Evolutionary conservation across 1,140 invertebrate genomes (phyloP), one percentile per base, ranked within the genome.

Genomic region (Hesperophylax magnus): DNA sequence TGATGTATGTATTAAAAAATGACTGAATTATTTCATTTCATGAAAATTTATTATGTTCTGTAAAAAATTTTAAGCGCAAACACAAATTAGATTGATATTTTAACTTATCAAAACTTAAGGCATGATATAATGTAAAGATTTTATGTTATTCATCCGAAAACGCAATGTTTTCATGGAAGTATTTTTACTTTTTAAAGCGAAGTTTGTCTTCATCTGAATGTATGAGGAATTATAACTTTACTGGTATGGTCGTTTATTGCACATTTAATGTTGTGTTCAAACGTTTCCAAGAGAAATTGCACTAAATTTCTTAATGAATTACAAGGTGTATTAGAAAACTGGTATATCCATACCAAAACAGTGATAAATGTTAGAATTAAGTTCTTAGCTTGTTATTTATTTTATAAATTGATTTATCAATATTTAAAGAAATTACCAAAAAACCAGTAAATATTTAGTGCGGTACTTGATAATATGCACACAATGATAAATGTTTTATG

Each of bases 1-100:
- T 22, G 69, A 53, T 72, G 69, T 72, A 72, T 72, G 47, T 72
- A 67, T 67, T 31, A 72, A 72, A 72, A 72, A 72, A 72, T 72
- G 69, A 72, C 69, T 72, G 69, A 72, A 72, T 72, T 72, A 53
- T 72, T 72, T 72, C 18, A 72, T 72, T 52, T 72, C 47, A n/a
- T 72, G 52, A 72, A 72, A 24, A 22, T 53, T 72, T 27, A 54
- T 72, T 72, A 24, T 72, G 14, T 52, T 72, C 53, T 53, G 52
- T 54, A 31, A 72, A 54, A 53, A 18, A 47, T 8, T 47, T 24
- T 52, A 18, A 47, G 34, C 34, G 31, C 65, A 69, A 69, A 69
- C 15, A 69, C 65, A 69, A 69, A 69, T 69, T 69, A 39, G 17
- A 27, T 17, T 69, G 9, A 69, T 61, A 18, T 61, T 69, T 69